A percentile compares a stretch with the other conserved stretches of the same genome.
These are phyloP conservation scores for Sebastiscus tertius DNA, from an alignment of 2,797 vertebrate genomes.

Conservation along the genomic window DNA sequence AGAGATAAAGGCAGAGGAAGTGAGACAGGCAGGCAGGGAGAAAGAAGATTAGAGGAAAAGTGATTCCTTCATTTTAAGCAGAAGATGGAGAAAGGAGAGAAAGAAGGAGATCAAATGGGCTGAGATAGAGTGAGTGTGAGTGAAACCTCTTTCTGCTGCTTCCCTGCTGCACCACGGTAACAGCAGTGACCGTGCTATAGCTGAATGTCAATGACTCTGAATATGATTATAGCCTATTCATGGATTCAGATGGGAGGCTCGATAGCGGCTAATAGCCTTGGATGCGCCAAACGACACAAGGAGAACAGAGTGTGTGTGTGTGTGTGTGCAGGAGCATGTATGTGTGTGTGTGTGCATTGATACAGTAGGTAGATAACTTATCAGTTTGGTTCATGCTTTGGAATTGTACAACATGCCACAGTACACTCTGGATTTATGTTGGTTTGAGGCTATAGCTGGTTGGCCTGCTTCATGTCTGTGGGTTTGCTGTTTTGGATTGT, in stretches of 20 bases:
- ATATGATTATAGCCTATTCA: constrained; percentile 72
- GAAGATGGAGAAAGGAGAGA: not conserved
- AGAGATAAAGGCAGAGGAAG: constrained; percentile 4
- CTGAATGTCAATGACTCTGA: constrained; percentile 72
- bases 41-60: constrained; percentile 16
- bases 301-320: constrained; percentile 22
- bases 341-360: not conserved
- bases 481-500: not conserved
- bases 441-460: not conserved
- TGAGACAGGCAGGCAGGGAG: constrained; percentile 1
- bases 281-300: constrained; percentile 47
- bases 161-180: constrained; percentile 40
- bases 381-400: constrained; percentile 2
- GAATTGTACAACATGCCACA: not conserved
- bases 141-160: constrained; percentile 33
- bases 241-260: constrained; percentile 64
- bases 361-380: not conserved
- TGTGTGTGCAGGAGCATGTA: constrained; percentile 10
- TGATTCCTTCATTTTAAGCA: constrained; percentile 2
- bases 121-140: constrained; percentile 11
- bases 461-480: not conserved
- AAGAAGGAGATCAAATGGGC: constrained; percentile 26
- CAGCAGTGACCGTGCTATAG: constrained; percentile 36
- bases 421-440: not conserved
- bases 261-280: constrained; percentile 61